phyloP scores from a whole-genome alignment of 2,888 invertebrate species.

The Chironomus riparius region DNA sequence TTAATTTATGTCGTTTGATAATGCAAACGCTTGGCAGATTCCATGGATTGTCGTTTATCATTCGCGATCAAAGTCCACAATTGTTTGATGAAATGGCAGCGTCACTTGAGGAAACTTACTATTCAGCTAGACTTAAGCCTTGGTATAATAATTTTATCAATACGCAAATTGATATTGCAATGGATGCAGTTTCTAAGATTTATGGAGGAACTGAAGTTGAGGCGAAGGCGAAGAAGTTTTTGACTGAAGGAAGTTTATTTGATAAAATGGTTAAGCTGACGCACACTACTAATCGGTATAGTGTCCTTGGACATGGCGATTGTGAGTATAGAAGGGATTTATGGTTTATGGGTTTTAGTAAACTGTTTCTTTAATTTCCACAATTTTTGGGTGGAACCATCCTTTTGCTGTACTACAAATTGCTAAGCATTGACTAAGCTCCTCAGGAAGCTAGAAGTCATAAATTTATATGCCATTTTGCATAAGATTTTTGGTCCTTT shows the following conservation, averaged over 20 bases:
- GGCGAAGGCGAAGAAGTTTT: conserved; percentile 47
- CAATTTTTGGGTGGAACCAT: no score
- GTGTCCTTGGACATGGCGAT: conserved; percentile 62
- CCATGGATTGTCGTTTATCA: conserved; percentile 52
- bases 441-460: no score
- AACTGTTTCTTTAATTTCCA: no score
- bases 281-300: conserved; percentile 38
- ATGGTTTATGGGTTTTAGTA: no score
- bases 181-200: conserved; percentile 56
- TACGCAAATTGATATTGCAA: conserved; percentile 46
- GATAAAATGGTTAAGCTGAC: conserved; percentile 44
- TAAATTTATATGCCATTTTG: no score
- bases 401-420: no score
- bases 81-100: conserved; percentile 42
- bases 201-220: conserved; percentile 52
- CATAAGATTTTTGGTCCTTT: no score
- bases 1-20: conserved; percentile 45
- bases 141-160: conserved; percentile 52
- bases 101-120: conserved; percentile 48
- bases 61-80: conserved; percentile 47
- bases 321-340: conserved; percentile 38
- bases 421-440: no score
- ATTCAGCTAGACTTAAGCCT: conserved; percentile 44
- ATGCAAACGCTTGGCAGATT: conserved; percentile 49
- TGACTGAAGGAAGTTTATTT: conserved; percentile 45